Evolutionary conservation across 2,113 vertebrate genomes (phyloP).

Genomic region (Anas platyrhynchos): DNA sequence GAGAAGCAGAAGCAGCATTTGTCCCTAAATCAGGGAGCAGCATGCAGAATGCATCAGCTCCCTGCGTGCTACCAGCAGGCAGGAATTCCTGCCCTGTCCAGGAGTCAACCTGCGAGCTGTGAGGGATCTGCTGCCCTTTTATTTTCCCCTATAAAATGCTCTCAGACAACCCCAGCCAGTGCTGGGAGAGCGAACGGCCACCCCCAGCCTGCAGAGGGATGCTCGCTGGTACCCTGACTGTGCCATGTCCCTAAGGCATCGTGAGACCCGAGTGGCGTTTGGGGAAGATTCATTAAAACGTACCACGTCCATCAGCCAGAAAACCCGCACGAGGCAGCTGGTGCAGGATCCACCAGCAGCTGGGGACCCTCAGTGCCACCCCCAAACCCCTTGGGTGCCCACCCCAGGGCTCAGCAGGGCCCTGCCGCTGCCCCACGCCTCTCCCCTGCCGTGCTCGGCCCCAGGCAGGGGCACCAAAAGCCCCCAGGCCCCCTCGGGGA

Average conservation of each 20-base stretch:
- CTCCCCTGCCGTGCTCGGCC: neutral
- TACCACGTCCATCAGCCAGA: fast-evolving
- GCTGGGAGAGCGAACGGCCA: fast-evolving
- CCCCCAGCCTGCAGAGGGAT: neutral
- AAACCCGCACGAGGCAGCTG: neutral
- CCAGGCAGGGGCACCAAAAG: no score
- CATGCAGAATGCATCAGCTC: fast-evolving
- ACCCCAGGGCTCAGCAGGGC: no score
- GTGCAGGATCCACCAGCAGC: neutral
- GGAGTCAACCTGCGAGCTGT: fast-evolving
- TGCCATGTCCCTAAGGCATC: fast-evolving
- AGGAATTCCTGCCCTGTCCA: neutral
- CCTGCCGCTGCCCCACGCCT: no score
- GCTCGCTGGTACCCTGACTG: fast-evolving
- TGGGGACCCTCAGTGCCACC: neutral
- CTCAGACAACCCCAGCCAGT: fast-evolving
- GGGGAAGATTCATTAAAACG: neutral
- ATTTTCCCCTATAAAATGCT: neutral
- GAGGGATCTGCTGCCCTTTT: neutral
- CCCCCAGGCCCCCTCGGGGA: neutral
- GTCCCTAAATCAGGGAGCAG: neutral
- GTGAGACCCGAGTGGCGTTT: fast-evolving
- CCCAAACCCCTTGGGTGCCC: neutral
- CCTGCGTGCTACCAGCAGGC: fast-evolving
- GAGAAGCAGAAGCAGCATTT: fast-evolving